Percentiles rank a stretch among this genome's conserved stretches.
Evolutionary conservation across 2,113 vertebrate genomes (phyloP).

Genomic region (Charina bottae): DNA sequence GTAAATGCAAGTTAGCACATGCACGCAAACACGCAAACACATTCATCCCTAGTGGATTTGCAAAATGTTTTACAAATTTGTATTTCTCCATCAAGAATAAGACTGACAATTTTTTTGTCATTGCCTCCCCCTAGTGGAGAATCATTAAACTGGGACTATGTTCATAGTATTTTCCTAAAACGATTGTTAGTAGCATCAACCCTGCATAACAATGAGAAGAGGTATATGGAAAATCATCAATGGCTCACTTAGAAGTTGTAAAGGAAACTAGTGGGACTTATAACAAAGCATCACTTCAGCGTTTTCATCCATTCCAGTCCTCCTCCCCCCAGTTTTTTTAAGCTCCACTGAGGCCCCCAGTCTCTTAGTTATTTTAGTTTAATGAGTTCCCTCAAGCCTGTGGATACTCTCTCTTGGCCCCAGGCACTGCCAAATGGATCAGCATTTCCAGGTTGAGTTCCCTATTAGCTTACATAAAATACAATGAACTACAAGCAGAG

Average conservation of each 20-base stretch:
- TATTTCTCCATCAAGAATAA: background rate
- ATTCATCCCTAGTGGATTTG: background rate
- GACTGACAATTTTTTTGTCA: background rate
- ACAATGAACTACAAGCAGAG: background rate
- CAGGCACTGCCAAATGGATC: background rate
- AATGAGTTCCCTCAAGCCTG: background rate
- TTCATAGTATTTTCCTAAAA: background rate
- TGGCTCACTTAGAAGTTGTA: background rate
- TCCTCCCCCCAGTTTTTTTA: background rate
- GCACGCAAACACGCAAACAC: background rate
- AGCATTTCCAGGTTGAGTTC: background rate
- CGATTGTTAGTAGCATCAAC: background rate
- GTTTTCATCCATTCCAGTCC: background rate
- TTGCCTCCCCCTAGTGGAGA: constrained; percentile 19
- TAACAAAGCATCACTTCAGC: background rate
- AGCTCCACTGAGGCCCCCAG: background rate
- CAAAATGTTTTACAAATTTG: background rate
- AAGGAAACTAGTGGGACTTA: background rate
- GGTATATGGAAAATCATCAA: background rate
- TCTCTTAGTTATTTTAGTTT: background rate
- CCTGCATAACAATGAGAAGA: background rate
- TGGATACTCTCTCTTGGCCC: background rate
- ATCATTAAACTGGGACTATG: background rate
- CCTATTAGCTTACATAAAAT: background rate
- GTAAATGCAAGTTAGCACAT: background rate